Evolutionary conservation across 2,797 vertebrate genomes (phyloP).

Genomic region (Syndactyla subalaris): DNA sequence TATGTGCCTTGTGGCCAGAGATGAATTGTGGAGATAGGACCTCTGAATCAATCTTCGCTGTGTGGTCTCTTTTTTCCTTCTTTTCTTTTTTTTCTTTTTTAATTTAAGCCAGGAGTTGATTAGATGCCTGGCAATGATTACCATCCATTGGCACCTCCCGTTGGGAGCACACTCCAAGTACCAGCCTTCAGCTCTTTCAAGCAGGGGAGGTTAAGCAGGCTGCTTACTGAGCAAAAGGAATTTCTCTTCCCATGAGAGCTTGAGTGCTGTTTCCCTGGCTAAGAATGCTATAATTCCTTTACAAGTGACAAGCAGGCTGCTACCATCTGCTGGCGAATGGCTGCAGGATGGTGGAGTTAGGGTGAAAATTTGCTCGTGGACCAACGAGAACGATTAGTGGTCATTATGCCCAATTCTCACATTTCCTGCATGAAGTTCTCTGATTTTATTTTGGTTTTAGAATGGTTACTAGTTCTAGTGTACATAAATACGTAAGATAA

Average conservation of each 20-base stretch:
- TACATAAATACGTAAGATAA: accelerated
- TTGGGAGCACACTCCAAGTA: constrained; percentile 27
- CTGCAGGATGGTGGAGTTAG: not conserved
- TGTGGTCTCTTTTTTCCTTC: not conserved
- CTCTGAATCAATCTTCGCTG: constrained; percentile 9
- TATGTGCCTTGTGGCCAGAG: constrained; percentile 33
- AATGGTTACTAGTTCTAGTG: not conserved
- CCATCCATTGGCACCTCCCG: constrained; percentile 22
- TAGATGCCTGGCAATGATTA: constrained; percentile 44
- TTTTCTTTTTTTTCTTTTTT: not conserved
- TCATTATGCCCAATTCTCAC: not conserved
- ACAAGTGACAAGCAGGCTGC: constrained; percentile 35
- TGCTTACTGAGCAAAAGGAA: constrained; percentile 61
- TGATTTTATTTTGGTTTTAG: not conserved
- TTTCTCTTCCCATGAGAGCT: constrained; percentile 40
- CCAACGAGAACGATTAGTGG: not conserved
- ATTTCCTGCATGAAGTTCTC: not conserved
- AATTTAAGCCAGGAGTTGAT: constrained; percentile 32
- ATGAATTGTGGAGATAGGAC: constrained; percentile 46
- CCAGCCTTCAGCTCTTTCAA: constrained; percentile 39
- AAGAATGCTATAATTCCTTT: constrained; percentile 38
- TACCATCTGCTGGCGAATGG: constrained; percentile 30
- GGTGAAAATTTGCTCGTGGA: not conserved
- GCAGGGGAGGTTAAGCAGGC: constrained; percentile 44
- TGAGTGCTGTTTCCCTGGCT: constrained; percentile 22